Evolutionary conservation across 2,797 vertebrate genomes (phyloP).

Genomic region (Liparis tanakae): DNA sequence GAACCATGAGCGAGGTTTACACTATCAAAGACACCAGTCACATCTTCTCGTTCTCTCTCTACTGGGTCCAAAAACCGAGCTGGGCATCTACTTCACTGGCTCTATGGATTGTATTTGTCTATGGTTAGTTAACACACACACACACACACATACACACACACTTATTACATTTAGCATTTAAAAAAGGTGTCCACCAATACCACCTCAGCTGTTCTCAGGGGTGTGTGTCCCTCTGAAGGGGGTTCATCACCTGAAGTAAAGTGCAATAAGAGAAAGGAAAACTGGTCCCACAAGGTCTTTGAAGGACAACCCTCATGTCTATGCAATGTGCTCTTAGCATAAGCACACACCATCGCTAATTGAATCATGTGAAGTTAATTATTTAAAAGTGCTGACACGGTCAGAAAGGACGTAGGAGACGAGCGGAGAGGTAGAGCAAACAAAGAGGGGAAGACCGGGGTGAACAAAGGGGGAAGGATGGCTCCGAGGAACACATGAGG

Average conservation of each 20-base stretch:
- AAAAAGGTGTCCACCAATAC: constrained; percentile 30
- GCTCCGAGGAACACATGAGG: constrained; percentile 24
- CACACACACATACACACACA: neutral
- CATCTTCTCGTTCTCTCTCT: constrained; percentile 14
- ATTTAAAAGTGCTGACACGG: constrained; percentile 73
- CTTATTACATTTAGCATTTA: constrained; percentile 33
- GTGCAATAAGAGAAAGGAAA: neutral
- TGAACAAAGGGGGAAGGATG: constrained; percentile 18
- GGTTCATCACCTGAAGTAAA: constrained; percentile 12
- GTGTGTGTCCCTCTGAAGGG: neutral
- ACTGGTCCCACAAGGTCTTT: constrained; percentile 36
- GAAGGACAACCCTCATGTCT: constrained; percentile 49
- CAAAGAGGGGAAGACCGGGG: constrained; percentile 22
- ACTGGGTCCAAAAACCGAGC: constrained; percentile 18
- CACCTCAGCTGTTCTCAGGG: constrained; percentile 4
- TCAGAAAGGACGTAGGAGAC: constrained; percentile 61
- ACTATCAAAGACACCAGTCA: constrained; percentile 68
- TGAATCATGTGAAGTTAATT: constrained; percentile 74
- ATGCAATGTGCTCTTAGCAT: constrained; percentile 13
- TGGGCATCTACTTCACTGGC: constrained; percentile 1
- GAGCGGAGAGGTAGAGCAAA: constrained; percentile 58
- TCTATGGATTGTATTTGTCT: constrained; percentile 19
- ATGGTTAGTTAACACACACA: constrained; percentile 14
- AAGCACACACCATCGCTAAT: constrained; percentile 56
- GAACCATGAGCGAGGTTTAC: constrained; percentile 65